A percentile compares a stretch with the other conserved stretches of the same genome.
phyloP scores from a whole-genome alignment of 1,140 invertebrate genomes.

The Atopsyche davidsoni region DNA sequence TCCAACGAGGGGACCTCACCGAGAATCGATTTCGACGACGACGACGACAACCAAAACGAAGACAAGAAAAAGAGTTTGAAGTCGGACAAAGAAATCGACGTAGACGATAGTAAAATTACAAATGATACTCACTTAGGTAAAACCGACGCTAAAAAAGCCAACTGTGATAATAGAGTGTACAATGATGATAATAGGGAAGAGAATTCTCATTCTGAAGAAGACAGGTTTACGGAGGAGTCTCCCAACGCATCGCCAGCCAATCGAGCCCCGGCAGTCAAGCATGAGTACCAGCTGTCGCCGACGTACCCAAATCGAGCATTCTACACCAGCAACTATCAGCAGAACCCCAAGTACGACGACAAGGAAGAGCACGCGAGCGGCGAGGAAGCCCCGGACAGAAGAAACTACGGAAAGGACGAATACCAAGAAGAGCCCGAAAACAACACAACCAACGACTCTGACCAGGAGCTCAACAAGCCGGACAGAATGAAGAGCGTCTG shows the following conservation, averaged over 20 bases:
- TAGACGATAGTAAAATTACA: conserved; percentile 10
- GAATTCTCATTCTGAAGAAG: conserved; percentile 24
- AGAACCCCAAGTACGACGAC: conserved; percentile 5
- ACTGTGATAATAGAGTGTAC: conserved; percentile 7
- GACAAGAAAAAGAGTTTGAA: conserved; percentile 6
- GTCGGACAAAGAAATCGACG: conserved; percentile 3
- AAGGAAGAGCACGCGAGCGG: conserved; percentile 33
- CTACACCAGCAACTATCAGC: conserved; percentile 17
- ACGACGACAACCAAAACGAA: conserved; percentile 21
- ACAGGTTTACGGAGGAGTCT: conserved; percentile 27
- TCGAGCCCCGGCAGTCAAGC: conserved; percentile 19
- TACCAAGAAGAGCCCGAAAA: conserved; percentile 33
- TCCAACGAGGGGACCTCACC: conserved; percentile 19
- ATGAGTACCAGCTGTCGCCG: conserved; percentile 25
- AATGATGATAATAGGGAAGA: conserved; percentile 22
- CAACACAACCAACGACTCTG: conserved; percentile 37
- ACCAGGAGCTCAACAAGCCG: conserved; percentile 42
- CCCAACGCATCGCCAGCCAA: conserved; percentile 23
- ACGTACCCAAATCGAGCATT: conserved; percentile 14
- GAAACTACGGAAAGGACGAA: conserved; percentile 33
- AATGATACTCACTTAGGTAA: neutral
- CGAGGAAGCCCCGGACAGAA: conserved; percentile 30
- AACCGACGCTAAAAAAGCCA: conserved; percentile 5
- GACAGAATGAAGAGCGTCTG: conserved; percentile 38
- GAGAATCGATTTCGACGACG: conserved; percentile 25